Base-by-base conservation (phyloP, 2,113 vertebrate genomes). In the Bos javanicus region DNA sequence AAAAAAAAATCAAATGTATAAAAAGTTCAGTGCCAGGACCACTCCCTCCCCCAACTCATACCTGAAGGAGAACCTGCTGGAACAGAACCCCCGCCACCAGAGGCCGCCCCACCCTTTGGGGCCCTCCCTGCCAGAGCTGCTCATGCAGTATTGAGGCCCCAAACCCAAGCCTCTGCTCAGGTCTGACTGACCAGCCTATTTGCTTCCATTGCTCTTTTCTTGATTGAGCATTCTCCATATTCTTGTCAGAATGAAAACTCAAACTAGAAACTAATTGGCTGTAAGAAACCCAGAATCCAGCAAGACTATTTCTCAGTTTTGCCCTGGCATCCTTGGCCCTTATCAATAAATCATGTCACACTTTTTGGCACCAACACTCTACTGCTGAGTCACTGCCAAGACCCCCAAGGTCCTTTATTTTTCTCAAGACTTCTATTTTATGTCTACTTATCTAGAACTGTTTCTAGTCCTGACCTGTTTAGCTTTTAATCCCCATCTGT, bases 181-280 rank as follows among this genome's bases (percentile, higher is more conserved):
- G 19, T 87, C 50, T 89, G 28, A 64, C 6, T 74, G 21, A 74
- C 62, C 46, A 67, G 12, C 62, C 80, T 71, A 25, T 28, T 88
- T 36, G 90, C 43, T 17, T 89, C 25, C 57, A 94, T 5, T 87
- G 46, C 28, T 94, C 56, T 89, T 59, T 59, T 71, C 78, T 94
- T 96, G 60, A 94, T 36, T 64, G 21, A 39, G 16, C 28, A 57
- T 78, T 76, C 26, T 83, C 30, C 28, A 81, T 16, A n/a, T 81
- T 74, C 36, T 64, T 96, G 81, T 90, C 74, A 95, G 92, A 95
- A 90, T 52, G 62, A 96, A 95, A 90, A 50, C 30, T 50, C 83
- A 89, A 86, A 86, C 39, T 46, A 56, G 64, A 87, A 64, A 87
- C 54, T 81, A 28, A 33, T 7, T 62, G 28, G 36, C 19, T 59